Evolutionary conservation across 2,888 invertebrate genomes (phyloP).

Genomic region (Tetragonula carbonaria): DNA sequence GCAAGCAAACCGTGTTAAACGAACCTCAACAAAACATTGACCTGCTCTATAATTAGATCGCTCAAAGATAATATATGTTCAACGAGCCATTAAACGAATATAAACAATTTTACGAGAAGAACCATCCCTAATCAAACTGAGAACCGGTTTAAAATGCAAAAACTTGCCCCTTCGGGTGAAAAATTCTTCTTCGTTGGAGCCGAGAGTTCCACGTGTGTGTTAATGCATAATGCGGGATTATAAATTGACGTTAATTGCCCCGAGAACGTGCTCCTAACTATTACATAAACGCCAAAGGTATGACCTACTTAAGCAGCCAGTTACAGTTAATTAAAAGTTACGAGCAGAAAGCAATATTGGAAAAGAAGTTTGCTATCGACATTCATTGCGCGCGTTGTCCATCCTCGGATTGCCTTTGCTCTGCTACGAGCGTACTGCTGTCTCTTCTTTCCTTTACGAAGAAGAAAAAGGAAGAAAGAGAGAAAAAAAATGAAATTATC

Average conservation of each 20-base stretch:
- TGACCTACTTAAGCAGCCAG: not conserved
- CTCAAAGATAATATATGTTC: too few species aligned
- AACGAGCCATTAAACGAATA: too few species aligned
- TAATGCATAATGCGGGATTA: not conserved
- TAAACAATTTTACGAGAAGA: not conserved
- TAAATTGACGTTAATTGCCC: not conserved
- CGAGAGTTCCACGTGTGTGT: not conserved
- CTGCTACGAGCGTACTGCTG: not conserved
- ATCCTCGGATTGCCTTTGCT: too few species aligned
- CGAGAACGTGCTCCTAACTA: not conserved
- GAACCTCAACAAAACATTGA: too few species aligned
- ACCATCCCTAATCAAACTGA: not conserved
- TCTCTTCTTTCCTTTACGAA: not conserved
- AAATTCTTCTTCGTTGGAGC: not conserved
- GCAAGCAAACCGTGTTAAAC: too few species aligned
- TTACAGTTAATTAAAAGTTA: slow-evolving; percentile 5
- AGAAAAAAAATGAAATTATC: too few species aligned
- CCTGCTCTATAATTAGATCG: too few species aligned
- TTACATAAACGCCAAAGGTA: not conserved
- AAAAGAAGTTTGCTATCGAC: slow-evolving; percentile 7
- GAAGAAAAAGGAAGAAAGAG: too few species aligned
- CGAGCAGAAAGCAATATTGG: not conserved
- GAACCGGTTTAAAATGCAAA: not conserved
- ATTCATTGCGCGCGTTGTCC: not conserved
- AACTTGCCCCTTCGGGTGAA: too few species aligned